Evolutionary conservation across 2,888 invertebrate species (phyloP).

Genomic region (Cephus rjabovi): DNA sequence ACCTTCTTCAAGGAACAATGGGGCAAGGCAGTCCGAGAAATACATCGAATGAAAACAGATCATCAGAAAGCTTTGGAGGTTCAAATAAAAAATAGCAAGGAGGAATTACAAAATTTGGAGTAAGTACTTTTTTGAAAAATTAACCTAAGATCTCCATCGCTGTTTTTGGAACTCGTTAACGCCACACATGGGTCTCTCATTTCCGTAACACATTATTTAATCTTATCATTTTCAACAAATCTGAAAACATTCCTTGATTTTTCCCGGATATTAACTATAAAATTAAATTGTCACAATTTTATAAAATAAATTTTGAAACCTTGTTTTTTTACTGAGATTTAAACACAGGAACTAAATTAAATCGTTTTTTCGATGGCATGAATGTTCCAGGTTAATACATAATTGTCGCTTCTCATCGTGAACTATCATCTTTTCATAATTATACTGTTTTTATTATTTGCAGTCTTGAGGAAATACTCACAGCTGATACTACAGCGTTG

Average conservation of each 20-base stretch:
- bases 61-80: conserved; percentile 69
- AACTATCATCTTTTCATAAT: background rate
- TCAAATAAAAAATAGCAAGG: conserved; percentile 68
- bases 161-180: no score
- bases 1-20: conserved; percentile 83
- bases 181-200: no score
- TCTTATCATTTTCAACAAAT: no score
- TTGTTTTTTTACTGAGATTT: no score
- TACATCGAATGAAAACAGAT: conserved; percentile 73
- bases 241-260: no score
- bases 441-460: conserved; percentile 15
- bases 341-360: no score
- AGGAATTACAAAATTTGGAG: conserved; percentile 58
- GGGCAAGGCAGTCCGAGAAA: conserved; percentile 76
- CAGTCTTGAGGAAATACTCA: conserved; percentile 57
- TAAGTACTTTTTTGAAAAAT: conserved; percentile 33
- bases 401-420: background rate
- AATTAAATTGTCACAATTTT: no score
- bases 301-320: no score
- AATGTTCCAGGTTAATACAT: background rate
- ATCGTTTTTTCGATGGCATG: no score
- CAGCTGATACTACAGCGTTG: conserved; percentile 53
- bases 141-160: background rate
- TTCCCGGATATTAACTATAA: no score
- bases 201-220: no score